Base-by-base conservation (phyloP, 2,888 invertebrate species). In the Lepidonotus clava region DNA sequence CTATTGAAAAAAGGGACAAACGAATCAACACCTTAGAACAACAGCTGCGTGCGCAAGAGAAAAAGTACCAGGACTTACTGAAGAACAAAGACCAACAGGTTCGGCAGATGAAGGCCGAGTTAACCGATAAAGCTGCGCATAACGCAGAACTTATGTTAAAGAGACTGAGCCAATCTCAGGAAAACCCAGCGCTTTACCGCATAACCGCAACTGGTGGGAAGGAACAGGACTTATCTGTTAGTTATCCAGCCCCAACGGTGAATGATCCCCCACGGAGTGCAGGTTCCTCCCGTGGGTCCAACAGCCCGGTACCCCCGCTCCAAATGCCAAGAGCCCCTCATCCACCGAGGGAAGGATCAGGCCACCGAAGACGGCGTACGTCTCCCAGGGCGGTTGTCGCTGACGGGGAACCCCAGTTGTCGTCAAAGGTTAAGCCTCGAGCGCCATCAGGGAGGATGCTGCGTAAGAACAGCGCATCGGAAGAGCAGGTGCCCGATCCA, bases 61-160 rank as follows among this genome's bases (percentile, higher is more conserved):
- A 91, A 89, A 91, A 91, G 86, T 90, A 90, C 85, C 88, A 91
- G 40, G 92, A 92, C 67, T 92, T 92, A 86, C 84, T 91, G 56
- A 88, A 91, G 84, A 85, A 87, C 36, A 90, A 90, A 83, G 89
- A 89, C 53, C 89, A 90, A 85, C 89, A 90, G 66, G 88, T 92
- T 36, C 91, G 91, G 71, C 87, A 89, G 32, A 87, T 92, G 11
- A 90, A 90, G 86, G 91, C 91, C 2, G 92, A 93, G 80, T 88
- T 92, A 38, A 92, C 92, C 53, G 89, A 91, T n/a, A 92, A 93
- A 86, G 90, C 91, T 0, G 32, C 36, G 0, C 32, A 34, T 36
- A 56, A 76, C n/a, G 86, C 80, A 2, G 56, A 77, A 0, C 36
- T 86, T 0, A 77, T 56, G 77, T 40, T 32, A 21, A 77, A 86